Base-by-base conservation (phyloP, 2,888 invertebrate genomes). In the Drosophila nigritarsus region DNA sequence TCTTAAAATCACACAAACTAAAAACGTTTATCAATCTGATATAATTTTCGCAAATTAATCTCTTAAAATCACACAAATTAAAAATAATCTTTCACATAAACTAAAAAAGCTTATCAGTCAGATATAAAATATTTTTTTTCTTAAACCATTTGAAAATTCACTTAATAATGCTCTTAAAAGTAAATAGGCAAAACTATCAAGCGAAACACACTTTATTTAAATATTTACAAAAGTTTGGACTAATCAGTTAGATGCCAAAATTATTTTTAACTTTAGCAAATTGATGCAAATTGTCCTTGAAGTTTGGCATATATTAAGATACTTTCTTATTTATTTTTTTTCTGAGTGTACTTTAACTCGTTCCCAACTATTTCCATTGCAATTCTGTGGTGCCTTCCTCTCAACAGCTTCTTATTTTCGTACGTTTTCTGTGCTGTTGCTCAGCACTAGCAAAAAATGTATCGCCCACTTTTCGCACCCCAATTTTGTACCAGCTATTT, bases 391-490 rank as follows among this genome's bases (percentile, higher is more conserved):
- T n/a, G 9, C 29, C 54, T 8, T 9, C 60, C 15, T 18, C 11
- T 27, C 24, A 34, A 20, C 15, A 29, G n/a, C 20, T 45, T 42
- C 29, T 29, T 24, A n/a, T 15, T 32, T 65, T 64, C n/a, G 24
- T 15, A 27, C 7, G 40, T 9, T 45, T 40, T 53, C 49, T 30
- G 15, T 40, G 38, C 32, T 34, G n/a, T 53, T 51, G 29, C 56
- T 40, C 30, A 32, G 24, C 62, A 49, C 42, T 73, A 24, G 49
- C 45, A 20, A 65, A 75, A 75, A 82, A 68, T 79, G 83, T 69
- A 81, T 82, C 81, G 77, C 83, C 81, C 66, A 74, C 69, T 45
- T 42, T n/a, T 69, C 53, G 67, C 67, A 65, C 66, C 66, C 74
- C 73, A 61, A 75, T 66, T 72, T 82, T 77, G 69, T 66, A 59